Conservation (phyloP, 2,888 invertebrate genomes). For the Pammene aurita region DNA sequence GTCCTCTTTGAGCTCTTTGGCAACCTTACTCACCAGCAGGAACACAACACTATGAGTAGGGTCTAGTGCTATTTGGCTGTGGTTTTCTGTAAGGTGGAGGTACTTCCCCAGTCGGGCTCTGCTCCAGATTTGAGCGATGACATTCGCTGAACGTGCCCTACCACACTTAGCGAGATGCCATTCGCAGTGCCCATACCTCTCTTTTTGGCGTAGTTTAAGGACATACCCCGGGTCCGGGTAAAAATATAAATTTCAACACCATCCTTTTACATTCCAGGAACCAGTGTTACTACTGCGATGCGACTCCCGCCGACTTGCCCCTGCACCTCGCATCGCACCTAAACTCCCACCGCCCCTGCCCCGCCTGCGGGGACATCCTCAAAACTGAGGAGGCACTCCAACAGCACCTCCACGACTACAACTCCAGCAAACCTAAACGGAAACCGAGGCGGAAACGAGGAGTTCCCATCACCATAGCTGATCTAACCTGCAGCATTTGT, state of each 20-base stretch:
- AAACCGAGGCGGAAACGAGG: conserved; percentile 66
- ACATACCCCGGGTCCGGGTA: no score
- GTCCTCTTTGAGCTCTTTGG: no score
- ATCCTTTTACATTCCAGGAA: conserved; percentile 53
- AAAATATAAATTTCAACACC: not conserved
- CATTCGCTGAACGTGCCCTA: no score
- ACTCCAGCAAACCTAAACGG: conserved; percentile 56
- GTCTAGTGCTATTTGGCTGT: no score
- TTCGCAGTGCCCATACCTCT: no score
- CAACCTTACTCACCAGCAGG: no score
- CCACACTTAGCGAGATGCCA: no score
- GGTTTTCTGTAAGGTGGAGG: no score
- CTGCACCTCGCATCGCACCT: conserved; percentile 51
- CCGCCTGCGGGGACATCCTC: conserved; percentile 68
- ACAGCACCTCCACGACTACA: conserved; percentile 62
- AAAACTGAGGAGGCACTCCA: conserved; percentile 62
- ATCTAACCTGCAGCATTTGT: conserved; percentile 70
- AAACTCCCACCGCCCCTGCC: conserved; percentile 59
- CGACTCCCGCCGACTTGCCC: conserved; percentile 22
- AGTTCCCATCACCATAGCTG: conserved; percentile 68
- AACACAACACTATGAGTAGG: no score
- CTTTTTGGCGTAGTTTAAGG: no score
- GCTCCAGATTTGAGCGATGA: no score
- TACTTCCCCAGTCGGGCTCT: no score
- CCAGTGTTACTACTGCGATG: conserved; percentile 49